Percentiles rank a stretch among this genome's conserved stretches.
Evolutionary conservation across 1,140 invertebrate genomes (phyloP).

Genomic region (Lepidurus apus): DNA sequence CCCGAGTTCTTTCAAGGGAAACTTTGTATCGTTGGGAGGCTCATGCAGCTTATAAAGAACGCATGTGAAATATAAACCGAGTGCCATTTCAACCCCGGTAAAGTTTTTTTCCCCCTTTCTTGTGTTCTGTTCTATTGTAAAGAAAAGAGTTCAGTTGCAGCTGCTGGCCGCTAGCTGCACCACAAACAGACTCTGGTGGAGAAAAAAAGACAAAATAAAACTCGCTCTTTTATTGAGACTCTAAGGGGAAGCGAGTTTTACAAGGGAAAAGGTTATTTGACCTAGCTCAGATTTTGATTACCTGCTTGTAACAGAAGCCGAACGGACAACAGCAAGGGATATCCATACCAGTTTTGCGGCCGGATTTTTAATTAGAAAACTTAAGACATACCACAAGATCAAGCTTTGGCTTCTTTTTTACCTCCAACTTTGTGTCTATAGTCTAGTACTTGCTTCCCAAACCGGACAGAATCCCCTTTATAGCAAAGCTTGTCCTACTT

Average conservation of each 20-base stretch:
- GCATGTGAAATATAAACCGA: background rate
- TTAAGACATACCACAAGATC: background rate
- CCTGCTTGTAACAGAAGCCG: conserved; percentile 10
- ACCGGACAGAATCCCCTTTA: background rate
- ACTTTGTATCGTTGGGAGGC: background rate
- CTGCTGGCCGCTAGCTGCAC: background rate
- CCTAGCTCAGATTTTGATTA: background rate
- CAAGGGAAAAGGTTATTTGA: conserved; percentile 1
- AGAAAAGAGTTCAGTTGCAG: background rate
- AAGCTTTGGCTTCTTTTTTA: background rate
- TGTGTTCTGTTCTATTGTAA: background rate
- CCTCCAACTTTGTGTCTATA: background rate
- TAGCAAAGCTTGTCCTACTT: background rate
- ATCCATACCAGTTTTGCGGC: background rate
- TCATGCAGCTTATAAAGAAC: background rate
- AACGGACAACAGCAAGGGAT: background rate
- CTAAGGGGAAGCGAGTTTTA: background rate
- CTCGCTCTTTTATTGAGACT: background rate
- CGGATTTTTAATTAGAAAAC: conserved; percentile 20
- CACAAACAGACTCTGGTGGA: background rate
- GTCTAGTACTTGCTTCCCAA: background rate
- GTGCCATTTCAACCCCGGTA: background rate
- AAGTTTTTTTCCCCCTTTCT: background rate
- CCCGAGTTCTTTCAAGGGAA: background rate
- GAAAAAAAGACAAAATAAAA: background rate